A percentile compares a stretch with the other conserved stretches of the same genome.
phyloP scores from a whole-genome alignment of 1,140 invertebrate species.

The Lordiphosa collinella region DNA sequence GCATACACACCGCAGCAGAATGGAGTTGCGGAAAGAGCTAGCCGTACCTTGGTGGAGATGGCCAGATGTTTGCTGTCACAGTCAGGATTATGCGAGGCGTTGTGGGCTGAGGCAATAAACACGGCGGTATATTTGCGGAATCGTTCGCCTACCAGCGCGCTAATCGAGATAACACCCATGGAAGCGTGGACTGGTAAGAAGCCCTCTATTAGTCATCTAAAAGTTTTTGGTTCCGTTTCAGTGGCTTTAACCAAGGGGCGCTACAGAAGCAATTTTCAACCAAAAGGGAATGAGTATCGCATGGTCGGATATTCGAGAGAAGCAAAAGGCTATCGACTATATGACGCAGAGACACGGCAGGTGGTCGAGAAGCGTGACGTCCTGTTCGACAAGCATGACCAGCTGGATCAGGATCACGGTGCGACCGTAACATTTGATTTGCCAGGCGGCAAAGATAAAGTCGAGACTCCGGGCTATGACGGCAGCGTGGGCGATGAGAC shows the following conservation, averaged over 20 bases:
- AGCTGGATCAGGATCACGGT: not conserved
- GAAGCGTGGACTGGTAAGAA: constrained; percentile 11
- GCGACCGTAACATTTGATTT: not conserved
- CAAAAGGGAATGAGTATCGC: constrained; percentile 11
- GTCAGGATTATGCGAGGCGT: too few species aligned
- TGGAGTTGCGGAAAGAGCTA: too few species aligned
- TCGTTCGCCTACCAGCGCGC: too few species aligned
- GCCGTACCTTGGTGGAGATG: too few species aligned
- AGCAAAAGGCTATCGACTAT: not conserved
- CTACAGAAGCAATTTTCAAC: constrained; percentile 3
- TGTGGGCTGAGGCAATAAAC: too few species aligned
- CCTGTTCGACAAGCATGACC: not conserved
- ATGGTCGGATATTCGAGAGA: constrained; percentile 11
- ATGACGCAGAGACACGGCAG: not conserved
- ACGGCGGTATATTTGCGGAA: too few species aligned
- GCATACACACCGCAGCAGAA: too few species aligned
- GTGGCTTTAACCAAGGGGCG: constrained; percentile 3
- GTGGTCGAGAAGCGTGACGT: constrained; percentile 2
- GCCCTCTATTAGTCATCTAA: constrained; percentile 10
- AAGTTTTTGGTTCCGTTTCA: constrained; percentile 18
- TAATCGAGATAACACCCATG: not conserved
- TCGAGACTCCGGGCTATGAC: too few species aligned
- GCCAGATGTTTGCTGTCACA: too few species aligned
- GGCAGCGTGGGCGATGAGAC: too few species aligned
- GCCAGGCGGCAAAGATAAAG: not conserved